phyloP scores from a whole-genome alignment of 2,797 vertebrate genomes.

The Forpus xanthops region DNA sequence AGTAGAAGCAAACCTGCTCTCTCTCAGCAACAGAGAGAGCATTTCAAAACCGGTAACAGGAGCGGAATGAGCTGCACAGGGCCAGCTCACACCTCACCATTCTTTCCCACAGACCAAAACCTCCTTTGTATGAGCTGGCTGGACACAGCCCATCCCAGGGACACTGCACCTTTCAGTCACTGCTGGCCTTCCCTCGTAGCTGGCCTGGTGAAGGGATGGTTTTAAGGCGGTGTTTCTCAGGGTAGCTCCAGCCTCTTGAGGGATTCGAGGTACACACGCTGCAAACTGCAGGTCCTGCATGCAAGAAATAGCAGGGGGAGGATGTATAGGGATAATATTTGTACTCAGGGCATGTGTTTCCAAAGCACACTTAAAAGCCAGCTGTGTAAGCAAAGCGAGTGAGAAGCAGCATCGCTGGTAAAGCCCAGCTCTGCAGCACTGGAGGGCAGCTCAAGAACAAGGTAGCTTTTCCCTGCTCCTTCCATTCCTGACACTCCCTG shows the following conservation, averaged over 20 bases:
- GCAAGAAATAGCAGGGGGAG: background rate
- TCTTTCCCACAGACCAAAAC: background rate
- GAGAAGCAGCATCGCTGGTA: background rate
- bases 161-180: background rate
- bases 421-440: background rate
- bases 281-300: background rate
- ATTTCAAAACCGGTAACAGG: background rate
- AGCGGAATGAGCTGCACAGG: background rate
- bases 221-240: background rate
- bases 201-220: background rate
- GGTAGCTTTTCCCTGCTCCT: background rate
- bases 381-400: background rate
- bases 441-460: background rate
- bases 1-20: slow-evolving; percentile 38
- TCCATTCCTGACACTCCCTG: background rate
- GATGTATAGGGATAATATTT: background rate
- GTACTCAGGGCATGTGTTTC: background rate
- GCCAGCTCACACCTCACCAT: background rate
- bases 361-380: background rate
- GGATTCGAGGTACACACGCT: accelerated
- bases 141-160: background rate
- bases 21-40: background rate
- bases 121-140: background rate
- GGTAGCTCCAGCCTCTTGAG: accelerated
- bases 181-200: background rate